A percentile compares a stretch with the other conserved stretches of the same genome.
Conservation (phyloP, 2,888 invertebrate species). For the Melipona bicolor region DNA sequence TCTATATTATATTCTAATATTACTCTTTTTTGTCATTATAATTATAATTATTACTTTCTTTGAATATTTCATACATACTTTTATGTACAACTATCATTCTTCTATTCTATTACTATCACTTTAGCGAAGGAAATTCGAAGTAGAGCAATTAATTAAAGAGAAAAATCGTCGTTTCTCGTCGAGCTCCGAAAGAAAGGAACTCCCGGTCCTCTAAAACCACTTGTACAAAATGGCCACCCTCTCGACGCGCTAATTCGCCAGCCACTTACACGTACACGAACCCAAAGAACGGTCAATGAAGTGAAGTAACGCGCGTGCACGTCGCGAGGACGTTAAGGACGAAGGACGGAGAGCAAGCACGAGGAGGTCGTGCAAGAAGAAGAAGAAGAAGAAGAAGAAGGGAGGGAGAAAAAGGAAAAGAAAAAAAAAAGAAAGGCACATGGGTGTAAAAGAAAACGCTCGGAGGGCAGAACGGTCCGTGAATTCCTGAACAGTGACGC, state of each 20-base stretch:
- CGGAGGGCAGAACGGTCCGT: slow-evolving; percentile 72
- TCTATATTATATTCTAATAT: too few relatives aligned
- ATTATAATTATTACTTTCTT: too few relatives aligned
- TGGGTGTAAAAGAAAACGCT: slow-evolving; percentile 63
- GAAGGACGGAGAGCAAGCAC: slow-evolving; percentile 31
- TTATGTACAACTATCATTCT: too few relatives aligned
- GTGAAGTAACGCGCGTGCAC: neutral
- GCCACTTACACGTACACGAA: neutral
- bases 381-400: neutral
- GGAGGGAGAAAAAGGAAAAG: neutral
- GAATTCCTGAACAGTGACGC: slow-evolving; percentile 82
- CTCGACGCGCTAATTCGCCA: neutral
- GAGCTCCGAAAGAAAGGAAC: neutral
- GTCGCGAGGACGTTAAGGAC: slow-evolving; percentile 31
- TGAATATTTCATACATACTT: too few relatives aligned
- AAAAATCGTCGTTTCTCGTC: neutral
- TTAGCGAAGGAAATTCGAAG: neutral
- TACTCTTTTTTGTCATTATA: too few relatives aligned
- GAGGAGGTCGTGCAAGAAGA: slow-evolving; percentile 2
- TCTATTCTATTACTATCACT: too few relatives aligned
- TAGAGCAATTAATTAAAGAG: neutral
- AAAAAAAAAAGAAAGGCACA: slow-evolving; percentile 14
- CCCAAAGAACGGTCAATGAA: neutral
- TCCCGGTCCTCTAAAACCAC: neutral
- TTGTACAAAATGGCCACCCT: neutral